Base-by-base conservation (phyloP, 2,888 invertebrate species). In the Macroteleia sp. region DNA sequence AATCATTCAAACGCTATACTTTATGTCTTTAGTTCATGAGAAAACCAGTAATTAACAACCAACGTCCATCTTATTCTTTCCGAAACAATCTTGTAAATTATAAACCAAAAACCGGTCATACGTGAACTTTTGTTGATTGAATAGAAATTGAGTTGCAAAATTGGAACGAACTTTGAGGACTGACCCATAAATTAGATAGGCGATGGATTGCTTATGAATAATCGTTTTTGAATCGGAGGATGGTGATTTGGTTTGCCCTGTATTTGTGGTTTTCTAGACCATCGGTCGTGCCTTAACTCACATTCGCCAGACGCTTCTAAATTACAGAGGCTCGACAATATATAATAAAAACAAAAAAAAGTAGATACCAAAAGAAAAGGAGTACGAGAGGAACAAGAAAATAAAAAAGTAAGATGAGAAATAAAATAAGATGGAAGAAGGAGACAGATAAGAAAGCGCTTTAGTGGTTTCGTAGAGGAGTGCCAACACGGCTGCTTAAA, bases 401-500 rank as follows among this genome's bases (percentile, higher is more conserved):
- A 48, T 34, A 8, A 30, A 16, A 10, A 25, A 19, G 12, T 1
- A 20, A 22, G 14, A 39, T 10, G 20, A 20, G 44, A 17, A 28
- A 10, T 10, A 30, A 41, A 69, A 30, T 1, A 39, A 56, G 9
- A 22, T 9, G 25, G 17, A 22, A 46, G 48, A 28, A 19, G 19
- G 67, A 70, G 36, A 28, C 14, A 62, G 56, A 76, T 56, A 76
- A 76, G 77, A 61, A 70, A 77, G 64, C 44, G 77, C 36, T 77
- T 71, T 64, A 70, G 71, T 77, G 69, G 71, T 66, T 66, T 77
- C 61, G 71, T 30, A 62, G 62, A 69, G 52, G 70, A 64, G 70
- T 70, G 76, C 70, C 70, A 77, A 71, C 61, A 28, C 48, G 67
- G 67, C 61, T 71, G 66, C 61, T 77, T 71, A 77, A 77, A 77